phyloP scores from a whole-genome alignment of 1,140 invertebrate genomes.

The Sitobion miscanthi region DNA sequence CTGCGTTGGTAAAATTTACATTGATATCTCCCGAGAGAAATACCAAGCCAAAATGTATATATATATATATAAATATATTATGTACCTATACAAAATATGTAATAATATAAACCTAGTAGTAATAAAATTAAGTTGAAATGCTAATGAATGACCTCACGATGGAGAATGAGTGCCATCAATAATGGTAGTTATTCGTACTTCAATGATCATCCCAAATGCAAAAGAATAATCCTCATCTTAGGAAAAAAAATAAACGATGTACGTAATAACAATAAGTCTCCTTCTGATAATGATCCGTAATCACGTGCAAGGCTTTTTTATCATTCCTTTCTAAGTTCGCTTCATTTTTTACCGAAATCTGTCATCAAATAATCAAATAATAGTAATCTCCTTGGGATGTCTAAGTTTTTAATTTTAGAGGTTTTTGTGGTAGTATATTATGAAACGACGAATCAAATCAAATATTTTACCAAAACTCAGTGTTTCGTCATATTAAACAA shows the following conservation, averaged over 20 bases:
- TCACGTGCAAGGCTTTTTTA: background rate
- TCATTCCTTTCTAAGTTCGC: background rate
- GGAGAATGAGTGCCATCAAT: background rate
- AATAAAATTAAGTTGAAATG: slow-evolving; percentile 14
- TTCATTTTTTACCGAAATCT: background rate
- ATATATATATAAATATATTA: background rate
- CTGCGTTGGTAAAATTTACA: background rate
- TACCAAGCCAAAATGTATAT: background rate
- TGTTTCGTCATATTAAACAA: background rate
- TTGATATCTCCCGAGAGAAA: background rate
- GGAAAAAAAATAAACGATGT: background rate
- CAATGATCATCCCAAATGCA: background rate
- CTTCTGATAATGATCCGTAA: slow-evolving; percentile 16
- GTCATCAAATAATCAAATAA: background rate
- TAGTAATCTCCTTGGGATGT: background rate
- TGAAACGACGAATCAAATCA: background rate
- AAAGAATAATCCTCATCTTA: background rate
- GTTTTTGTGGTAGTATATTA: background rate
- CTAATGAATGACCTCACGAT: slow-evolving; percentile 15
- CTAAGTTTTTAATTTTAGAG: background rate
- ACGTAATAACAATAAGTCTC: background rate
- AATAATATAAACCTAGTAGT: background rate
- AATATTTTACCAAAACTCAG: background rate
- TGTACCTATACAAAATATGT: no score
- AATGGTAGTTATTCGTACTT: background rate